phyloP scores from a whole-genome alignment of 2,888 invertebrate species.

The Mermis nigrescens region DNA sequence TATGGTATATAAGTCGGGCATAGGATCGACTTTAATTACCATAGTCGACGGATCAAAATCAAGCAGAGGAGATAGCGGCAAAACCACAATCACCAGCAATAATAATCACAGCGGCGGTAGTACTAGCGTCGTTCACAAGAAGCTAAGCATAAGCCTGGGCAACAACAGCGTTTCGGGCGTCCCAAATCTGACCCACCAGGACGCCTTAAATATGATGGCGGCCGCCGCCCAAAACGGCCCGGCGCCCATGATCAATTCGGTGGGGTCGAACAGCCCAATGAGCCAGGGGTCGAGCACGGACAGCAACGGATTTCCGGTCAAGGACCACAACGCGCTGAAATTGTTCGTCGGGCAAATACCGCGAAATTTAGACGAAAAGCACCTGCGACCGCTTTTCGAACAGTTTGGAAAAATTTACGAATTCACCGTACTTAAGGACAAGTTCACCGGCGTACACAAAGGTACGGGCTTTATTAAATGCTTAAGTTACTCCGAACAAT shows the following conservation, averaged over 20 bases:
- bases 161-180: background rate
- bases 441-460: conserved; percentile 85
- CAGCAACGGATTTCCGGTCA: conserved; percentile 33
- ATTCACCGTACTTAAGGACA: conserved; percentile 77
- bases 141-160: no score
- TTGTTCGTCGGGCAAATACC: conserved; percentile 83
- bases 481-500: no score
- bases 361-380: conserved; percentile 63
- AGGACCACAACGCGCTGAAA: conserved; percentile 48
- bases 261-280: conserved; percentile 1
- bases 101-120: no score
- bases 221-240: background rate
- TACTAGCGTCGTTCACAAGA: no score
- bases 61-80: no score
- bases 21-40: no score
- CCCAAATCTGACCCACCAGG: background rate
- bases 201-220: background rate
- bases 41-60: no score
- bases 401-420: conserved; percentile 81
- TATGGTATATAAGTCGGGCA: no score
- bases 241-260: background rate
- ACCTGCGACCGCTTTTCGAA: conserved; percentile 70
- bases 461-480: conserved; percentile 42
- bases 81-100: no score
- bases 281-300: conserved; percentile 19